Evolutionary conservation across 2,888 invertebrate species (phyloP).

Genomic region (Formica aserva): DNA sequence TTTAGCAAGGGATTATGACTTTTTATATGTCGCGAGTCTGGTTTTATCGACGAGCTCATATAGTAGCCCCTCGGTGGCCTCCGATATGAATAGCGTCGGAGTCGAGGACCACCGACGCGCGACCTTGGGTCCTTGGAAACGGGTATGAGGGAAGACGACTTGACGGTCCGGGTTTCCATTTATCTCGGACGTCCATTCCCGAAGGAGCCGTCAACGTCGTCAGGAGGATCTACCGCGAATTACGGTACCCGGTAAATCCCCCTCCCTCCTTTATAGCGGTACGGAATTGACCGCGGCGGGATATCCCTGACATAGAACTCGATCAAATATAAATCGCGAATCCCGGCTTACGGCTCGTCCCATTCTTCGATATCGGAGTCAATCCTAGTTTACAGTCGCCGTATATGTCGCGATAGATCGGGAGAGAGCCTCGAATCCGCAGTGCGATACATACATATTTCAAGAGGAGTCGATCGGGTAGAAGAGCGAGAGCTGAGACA

Average conservation of each 20-base stretch:
- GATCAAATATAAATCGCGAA: constrained; percentile 76
- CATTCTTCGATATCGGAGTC: constrained; percentile 73
- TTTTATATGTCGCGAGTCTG: constrained; percentile 54
- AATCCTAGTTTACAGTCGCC: constrained; percentile 74
- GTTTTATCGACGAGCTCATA: constrained; percentile 43
- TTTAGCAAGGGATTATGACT: constrained; percentile 53
- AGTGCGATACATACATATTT: constrained; percentile 72
- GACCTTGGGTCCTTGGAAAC: constrained; percentile 29
- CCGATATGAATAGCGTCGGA: constrained; percentile 35
- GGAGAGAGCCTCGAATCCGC: constrained; percentile 55
- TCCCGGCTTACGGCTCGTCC: constrained; percentile 68
- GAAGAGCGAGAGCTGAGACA: constrained; percentile 14
- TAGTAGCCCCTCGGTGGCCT: background rate
- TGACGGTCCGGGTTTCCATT: constrained; percentile 67
- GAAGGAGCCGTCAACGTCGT: constrained; percentile 74
- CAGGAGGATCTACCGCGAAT: constrained; percentile 72
- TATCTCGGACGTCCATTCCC: constrained; percentile 72
- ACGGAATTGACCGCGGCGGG: constrained; percentile 69
- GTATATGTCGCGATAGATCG: constrained; percentile 66
- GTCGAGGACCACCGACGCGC: constrained; percentile 20
- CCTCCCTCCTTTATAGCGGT: constrained; percentile 44
- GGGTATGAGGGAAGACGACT: constrained; percentile 39
- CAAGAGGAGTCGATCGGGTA: constrained; percentile 46
- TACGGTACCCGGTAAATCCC: constrained; percentile 58
- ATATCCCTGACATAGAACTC: constrained; percentile 62